A percentile compares a stretch with the other conserved stretches of the same genome.
Conservation (phyloP, 2,797 vertebrate species). For the Thunnus albacares region DNA sequence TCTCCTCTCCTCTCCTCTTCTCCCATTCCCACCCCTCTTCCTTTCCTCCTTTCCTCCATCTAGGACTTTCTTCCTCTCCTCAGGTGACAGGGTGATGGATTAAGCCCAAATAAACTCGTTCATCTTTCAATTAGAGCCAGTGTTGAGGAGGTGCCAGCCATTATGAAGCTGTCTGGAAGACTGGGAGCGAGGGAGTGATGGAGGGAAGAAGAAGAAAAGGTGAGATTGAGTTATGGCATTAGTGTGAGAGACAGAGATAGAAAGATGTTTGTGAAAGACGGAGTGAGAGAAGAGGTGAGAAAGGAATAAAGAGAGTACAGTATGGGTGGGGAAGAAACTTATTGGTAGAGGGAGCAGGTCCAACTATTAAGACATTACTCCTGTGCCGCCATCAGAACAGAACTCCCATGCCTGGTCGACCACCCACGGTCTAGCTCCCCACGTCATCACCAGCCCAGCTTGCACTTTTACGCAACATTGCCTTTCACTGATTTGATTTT, state of each 20-base stretch:
- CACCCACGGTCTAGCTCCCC: constrained; percentile 50
- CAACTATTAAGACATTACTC: constrained; percentile 77
- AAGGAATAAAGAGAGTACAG: constrained; percentile 22
- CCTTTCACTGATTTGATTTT: constrained; percentile 76
- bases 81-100: constrained; percentile 87
- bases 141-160: constrained; percentile 83
- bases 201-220: constrained; percentile 30
- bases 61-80: constrained; percentile 62
- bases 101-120: constrained; percentile 87
- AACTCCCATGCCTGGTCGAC: constrained; percentile 51
- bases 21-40: constrained; percentile 6
- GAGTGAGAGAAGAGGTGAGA: constrained; percentile 42
- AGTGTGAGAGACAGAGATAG: constrained; percentile 43
- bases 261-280: constrained; percentile 52
- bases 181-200: constrained; percentile 66
- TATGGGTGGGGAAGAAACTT: constrained; percentile 27
- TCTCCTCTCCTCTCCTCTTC: neutral
- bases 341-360: constrained; percentile 57
- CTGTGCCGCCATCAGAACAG: constrained; percentile 46
- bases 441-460: constrained; percentile 54
- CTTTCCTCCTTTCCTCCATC: constrained; percentile 33
- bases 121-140: constrained; percentile 88
- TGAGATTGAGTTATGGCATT: constrained; percentile 58
- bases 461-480: constrained; percentile 71
- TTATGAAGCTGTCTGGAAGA: constrained; percentile 85